Evolutionary conservation across 2,113 vertebrate species (phyloP).

Genomic region (Rhegmatorhina hoffmannsi): DNA sequence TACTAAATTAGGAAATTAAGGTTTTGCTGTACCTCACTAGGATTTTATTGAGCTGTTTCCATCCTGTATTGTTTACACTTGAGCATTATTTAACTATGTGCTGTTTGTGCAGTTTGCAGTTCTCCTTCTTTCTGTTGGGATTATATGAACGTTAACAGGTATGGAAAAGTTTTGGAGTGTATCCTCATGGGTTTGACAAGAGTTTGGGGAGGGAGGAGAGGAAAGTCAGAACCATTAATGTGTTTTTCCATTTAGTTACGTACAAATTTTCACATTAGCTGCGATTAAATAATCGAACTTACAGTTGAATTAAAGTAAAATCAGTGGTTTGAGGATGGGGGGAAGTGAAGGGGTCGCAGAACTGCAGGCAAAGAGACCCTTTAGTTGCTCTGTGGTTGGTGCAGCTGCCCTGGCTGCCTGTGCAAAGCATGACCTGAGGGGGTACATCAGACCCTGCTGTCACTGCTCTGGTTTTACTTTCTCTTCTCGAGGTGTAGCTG

Average conservation of each 20-base stretch:
- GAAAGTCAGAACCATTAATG: not conserved
- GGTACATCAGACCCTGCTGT: not conserved
- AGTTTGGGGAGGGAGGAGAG: not conserved
- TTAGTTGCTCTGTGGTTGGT: not conserved
- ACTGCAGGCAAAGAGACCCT: not conserved
- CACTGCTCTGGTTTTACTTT: not conserved
- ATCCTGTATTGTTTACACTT: slow-evolving; percentile 24
- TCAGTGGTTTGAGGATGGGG: not conserved
- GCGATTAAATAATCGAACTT: not conserved
- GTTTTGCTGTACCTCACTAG: slow-evolving; percentile 19
- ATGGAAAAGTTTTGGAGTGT: not conserved
- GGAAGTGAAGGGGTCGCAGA: not conserved
- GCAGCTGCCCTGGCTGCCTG: slow-evolving; percentile 6
- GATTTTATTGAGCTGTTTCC: not conserved
- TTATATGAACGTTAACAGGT: not conserved
- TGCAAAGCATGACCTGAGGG: not conserved
- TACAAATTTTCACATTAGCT: not conserved
- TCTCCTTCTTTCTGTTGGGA: not conserved
- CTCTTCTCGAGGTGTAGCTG: not conserved
- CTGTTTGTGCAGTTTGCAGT: not conserved
- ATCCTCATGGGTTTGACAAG: not conserved
- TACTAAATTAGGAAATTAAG: not conserved
- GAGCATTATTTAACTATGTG: not conserved
- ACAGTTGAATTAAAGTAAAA: not conserved
- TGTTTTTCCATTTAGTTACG: not conserved